A percentile compares a stretch with the other conserved stretches of the same genome.
Conservation (phyloP, 2,113 vertebrate genomes). For the Trichomycterus rosablanca region DNA sequence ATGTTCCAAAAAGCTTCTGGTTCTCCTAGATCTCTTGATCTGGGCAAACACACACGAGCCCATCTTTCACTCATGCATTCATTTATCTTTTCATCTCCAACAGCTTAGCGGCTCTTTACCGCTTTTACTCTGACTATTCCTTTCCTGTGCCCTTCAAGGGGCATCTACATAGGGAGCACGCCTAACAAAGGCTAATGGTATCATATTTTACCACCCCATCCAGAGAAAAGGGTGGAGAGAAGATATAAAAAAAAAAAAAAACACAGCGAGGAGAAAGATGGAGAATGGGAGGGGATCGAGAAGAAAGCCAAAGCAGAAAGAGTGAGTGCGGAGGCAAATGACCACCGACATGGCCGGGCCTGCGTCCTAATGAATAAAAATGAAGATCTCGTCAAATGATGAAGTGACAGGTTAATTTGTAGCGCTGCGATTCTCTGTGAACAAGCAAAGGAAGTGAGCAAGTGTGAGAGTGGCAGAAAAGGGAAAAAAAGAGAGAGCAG, state of each 20-base stretch:
- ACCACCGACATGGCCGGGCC: constrained; percentile 77
- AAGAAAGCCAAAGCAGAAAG: constrained; percentile 45
- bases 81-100: constrained; percentile 91
- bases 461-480: constrained; percentile 32
- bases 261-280: constrained; percentile 55
- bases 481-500: constrained; percentile 15
- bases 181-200: constrained; percentile 85
- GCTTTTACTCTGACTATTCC: constrained; percentile 71
- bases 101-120: constrained; percentile 83
- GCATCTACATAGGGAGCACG: constrained; percentile 75
- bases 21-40: constrained; percentile 93
- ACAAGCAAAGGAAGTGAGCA: constrained; percentile 55
- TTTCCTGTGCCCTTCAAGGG: constrained; percentile 76
- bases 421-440: constrained; percentile 68
- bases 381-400: constrained; percentile 88
- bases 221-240: constrained; percentile 22
- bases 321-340: constrained; percentile 71
- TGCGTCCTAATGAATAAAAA: constrained; percentile 85
- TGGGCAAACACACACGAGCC: constrained; percentile 73
- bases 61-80: constrained; percentile 87
- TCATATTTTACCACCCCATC: constrained; percentile 78
- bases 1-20: constrained; percentile 84
- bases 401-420: constrained; percentile 89
- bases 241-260: constrained; percentile 43
- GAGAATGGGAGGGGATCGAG: constrained; percentile 26